Conservation (phyloP, 2,113 vertebrate genomes). For the Plotosus lineatus region DNA sequence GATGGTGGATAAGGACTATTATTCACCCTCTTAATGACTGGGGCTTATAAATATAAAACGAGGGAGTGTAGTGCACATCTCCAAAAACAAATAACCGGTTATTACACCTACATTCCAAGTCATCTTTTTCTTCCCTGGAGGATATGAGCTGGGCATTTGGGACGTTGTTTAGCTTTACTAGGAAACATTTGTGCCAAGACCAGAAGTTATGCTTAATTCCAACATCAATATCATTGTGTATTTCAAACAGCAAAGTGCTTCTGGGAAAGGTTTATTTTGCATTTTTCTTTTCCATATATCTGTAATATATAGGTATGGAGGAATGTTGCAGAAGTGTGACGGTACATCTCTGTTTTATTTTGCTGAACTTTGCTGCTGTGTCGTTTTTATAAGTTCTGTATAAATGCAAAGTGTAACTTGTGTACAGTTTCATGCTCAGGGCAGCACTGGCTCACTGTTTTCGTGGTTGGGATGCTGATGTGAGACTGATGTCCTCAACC, state of each 20-base stretch:
- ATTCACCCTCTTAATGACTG: conserved; percentile 3
- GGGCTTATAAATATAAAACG: conserved; percentile 11
- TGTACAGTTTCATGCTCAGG: background rate
- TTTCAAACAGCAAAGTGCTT: no score
- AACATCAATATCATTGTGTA: no score
- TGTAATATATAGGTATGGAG: no score
- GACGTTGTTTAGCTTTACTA: background rate
- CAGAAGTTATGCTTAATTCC: background rate
- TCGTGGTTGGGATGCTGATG: background rate
- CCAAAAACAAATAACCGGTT: background rate
- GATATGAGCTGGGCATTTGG: background rate
- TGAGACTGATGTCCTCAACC: background rate
- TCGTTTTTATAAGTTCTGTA: no score
- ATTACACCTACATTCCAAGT: background rate
- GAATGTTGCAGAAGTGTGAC: background rate
- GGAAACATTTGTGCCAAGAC: background rate
- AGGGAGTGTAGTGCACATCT: conserved; percentile 4
- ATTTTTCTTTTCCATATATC: background rate
- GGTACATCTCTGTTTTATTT: background rate
- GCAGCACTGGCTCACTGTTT: background rate
- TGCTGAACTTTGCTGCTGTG: no score
- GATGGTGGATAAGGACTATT: conserved; percentile 13
- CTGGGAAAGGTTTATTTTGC: background rate
- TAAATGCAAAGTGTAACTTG: no score
- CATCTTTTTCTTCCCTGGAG: background rate